phyloP scores from a whole-genome alignment of 1,140 invertebrate genomes.

The Lutraria rhynchaena region DNA sequence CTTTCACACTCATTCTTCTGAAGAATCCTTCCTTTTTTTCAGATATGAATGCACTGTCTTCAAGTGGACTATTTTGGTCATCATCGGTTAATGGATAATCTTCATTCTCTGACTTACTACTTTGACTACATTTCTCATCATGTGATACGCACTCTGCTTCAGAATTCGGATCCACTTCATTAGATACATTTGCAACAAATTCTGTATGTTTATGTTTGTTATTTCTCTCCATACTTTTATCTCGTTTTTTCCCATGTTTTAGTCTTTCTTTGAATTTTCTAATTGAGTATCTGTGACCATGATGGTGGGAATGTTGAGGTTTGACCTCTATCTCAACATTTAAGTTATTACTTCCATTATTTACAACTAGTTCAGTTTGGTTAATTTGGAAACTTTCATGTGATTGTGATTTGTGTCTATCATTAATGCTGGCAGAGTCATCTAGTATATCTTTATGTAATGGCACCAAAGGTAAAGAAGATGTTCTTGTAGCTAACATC shows the following conservation, averaged over 20 bases:
- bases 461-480: constrained; percentile 30
- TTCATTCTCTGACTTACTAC: constrained; percentile 26
- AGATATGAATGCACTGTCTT: constrained; percentile 15
- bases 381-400: constrained; percentile 25
- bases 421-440: background rate
- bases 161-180: background rate
- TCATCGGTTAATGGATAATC: constrained; percentile 18
- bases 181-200: background rate
- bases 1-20: constrained; percentile 72
- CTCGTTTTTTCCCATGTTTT: constrained; percentile 13
- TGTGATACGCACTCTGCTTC: constrained; percentile 17
- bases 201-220: background rate
- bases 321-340: background rate
- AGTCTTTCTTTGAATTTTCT: constrained; percentile 54
- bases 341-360: constrained; percentile 1
- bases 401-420: constrained; percentile 34
- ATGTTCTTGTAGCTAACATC: constrained; percentile 3
- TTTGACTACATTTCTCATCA: constrained; percentile 24
- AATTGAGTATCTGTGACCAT: constrained; percentile 39
- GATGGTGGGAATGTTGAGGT: background rate
- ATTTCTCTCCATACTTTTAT: constrained; percentile 33
- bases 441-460: constrained; percentile 6
- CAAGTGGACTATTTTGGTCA: background rate
- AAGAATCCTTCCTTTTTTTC: constrained; percentile 62
- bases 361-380: background rate